Conservation (phyloP, 2,797 vertebrate species). For the Sebastes aleutianus region DNA sequence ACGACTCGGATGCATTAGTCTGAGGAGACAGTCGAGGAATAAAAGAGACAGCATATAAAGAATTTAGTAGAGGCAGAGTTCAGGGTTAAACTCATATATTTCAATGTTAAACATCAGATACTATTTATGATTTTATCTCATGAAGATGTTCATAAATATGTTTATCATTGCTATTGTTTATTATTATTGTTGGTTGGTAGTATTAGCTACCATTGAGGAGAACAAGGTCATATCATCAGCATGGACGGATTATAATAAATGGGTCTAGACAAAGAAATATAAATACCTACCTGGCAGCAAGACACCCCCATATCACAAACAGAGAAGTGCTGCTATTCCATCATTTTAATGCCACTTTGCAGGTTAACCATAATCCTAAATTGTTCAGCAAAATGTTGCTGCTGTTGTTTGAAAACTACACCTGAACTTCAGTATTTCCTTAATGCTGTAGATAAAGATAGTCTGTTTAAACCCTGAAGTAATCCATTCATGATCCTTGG, state of each 20-base stretch:
- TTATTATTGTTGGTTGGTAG: background rate
- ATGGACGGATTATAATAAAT: background rate
- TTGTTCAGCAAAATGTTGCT: background rate
- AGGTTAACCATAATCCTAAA: no score
- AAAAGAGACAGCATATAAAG: background rate
- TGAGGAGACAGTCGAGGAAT: background rate
- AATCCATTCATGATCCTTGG: no score
- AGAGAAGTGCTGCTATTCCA: no score
- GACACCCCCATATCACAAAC: no score
- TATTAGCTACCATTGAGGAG: background rate
- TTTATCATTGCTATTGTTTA: background rate
- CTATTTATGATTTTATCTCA: background rate
- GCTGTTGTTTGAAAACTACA: no score
- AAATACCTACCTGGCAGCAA: no score
- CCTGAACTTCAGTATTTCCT: no score
- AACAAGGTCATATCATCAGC: background rate
- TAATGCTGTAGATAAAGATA: no score
- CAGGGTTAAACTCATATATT: background rate
- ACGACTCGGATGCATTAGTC: conserved; percentile 26
- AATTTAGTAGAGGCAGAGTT: background rate
- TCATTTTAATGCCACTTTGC: no score
- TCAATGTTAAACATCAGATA: background rate
- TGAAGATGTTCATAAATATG: background rate
- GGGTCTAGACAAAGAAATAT: background rate
- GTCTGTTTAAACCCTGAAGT: background rate